Evolutionary conservation across 2,888 invertebrate species (phyloP).

Genomic region (Quadroppia sp.): DNA sequence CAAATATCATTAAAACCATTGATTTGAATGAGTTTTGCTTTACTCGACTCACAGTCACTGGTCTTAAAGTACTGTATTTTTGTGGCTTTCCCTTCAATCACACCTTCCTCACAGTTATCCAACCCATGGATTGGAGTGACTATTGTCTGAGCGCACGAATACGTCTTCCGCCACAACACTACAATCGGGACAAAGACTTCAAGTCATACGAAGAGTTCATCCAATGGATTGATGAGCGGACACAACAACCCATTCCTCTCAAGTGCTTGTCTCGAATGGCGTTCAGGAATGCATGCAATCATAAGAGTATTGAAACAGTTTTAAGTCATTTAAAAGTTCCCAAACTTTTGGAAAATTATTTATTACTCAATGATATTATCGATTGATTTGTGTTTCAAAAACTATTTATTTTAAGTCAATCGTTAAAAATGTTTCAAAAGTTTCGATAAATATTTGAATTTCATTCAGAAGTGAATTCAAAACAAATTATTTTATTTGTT

Average conservation of each 20-base stretch:
- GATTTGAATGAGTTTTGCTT: slow-evolving; percentile 8
- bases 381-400: too few relatives aligned
- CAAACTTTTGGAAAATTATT: not conserved
- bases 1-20: slow-evolving; percentile 9
- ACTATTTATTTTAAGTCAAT: too few relatives aligned
- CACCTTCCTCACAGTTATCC: not conserved
- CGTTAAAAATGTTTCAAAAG: too few relatives aligned
- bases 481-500: too few relatives aligned
- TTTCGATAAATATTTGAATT: too few relatives aligned
- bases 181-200: slow-evolving; percentile 12
- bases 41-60: not conserved
- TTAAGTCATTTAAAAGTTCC: slow-evolving; percentile 9
- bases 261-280: slow-evolving; percentile 4
- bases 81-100: not conserved
- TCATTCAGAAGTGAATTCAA: too few relatives aligned
- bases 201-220: not conserved
- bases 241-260: not conserved
- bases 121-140: slow-evolving; percentile 18
- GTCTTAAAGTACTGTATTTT: slow-evolving; percentile 15
- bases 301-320: not conserved
- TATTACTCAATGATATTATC: slow-evolving; percentile 26
- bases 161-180: slow-evolving; percentile 21
- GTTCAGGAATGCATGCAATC: not conserved
- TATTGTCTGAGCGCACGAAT: not conserved
- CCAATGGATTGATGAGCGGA: not conserved